Percentiles rank a stretch among this genome's conserved stretches.
Evolutionary conservation across 1,140 invertebrate genomes (phyloP).

Genomic region (Chrysomallon squamiferum): DNA sequence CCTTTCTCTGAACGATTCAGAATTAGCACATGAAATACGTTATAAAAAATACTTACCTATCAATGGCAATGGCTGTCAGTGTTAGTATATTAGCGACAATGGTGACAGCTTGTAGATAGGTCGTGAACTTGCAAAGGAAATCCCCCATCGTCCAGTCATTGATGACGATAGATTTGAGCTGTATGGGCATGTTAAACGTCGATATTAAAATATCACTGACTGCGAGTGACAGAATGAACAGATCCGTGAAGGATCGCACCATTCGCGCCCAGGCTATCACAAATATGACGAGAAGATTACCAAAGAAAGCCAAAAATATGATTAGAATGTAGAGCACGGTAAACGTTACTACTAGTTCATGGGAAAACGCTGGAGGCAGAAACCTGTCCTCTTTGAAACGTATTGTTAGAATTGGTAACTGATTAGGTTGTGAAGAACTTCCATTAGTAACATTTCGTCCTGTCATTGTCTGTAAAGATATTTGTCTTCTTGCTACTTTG

Average conservation of each 20-base stretch:
- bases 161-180: slow-evolving; percentile 30
- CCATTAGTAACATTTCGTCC: too few relatives aligned
- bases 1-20: too few relatives aligned
- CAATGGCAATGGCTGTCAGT: slow-evolving; percentile 39
- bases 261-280: slow-evolving; percentile 30
- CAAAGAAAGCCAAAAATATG: slow-evolving; percentile 37
- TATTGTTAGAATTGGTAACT: too few relatives aligned
- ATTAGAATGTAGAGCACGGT: slow-evolving; percentile 30
- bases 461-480: too few relatives aligned
- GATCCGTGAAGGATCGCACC: slow-evolving; percentile 45
- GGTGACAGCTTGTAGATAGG: slow-evolving; percentile 38
- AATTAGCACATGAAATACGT: too few relatives aligned
- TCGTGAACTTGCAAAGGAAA: slow-evolving; percentile 40
- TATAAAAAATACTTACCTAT: slow-evolving; percentile 35
- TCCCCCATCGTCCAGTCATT: slow-evolving; percentile 40
- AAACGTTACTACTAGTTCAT: slow-evolving; percentile 17
- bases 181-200: slow-evolving; percentile 46
- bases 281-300: slow-evolving; percentile 34
- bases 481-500: too few relatives aligned
- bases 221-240: slow-evolving; percentile 54
- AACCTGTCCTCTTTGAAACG: slow-evolving; percentile 8
- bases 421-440: too few relatives aligned
- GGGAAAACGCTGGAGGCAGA: slow-evolving; percentile 32
- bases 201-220: slow-evolving; percentile 36
- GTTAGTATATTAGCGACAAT: slow-evolving; percentile 46